phyloP scores from a whole-genome alignment of 2,113 vertebrate genomes.

The Stictonetta naevosa region DNA sequence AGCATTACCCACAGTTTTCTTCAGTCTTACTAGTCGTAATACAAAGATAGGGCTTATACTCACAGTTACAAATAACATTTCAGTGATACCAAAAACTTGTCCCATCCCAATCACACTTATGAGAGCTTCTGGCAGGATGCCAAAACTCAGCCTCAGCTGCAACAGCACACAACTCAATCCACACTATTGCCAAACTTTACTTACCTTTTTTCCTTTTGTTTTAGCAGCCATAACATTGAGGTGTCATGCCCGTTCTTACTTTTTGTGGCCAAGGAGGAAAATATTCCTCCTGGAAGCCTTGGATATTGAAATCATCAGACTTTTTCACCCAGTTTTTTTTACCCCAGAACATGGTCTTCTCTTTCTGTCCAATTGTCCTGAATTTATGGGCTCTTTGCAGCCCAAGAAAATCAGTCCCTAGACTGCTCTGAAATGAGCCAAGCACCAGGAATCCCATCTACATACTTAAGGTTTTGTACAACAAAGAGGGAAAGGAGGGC shows the following conservation, averaged over 20 bases:
- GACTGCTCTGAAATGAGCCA: constrained; percentile 16
- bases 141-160: neutral
- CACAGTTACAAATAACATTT: neutral
- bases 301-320: neutral
- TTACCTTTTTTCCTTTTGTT: neutral
- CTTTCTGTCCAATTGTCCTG: constrained; percentile 7
- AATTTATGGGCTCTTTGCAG: constrained; percentile 13
- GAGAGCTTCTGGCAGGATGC: neutral
- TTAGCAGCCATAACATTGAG: neutral
- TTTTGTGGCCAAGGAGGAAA: neutral
- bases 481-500: neutral
- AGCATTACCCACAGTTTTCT: neutral
- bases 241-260: neutral
- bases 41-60: neutral
- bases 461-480: constrained; percentile 33
- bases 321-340: neutral
- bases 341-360: constrained; percentile 2
- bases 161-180: neutral
- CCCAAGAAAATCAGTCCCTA: constrained; percentile 14
- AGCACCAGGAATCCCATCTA: constrained; percentile 28
- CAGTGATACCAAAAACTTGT: neutral
- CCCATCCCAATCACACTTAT: neutral
- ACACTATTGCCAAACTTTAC: neutral
- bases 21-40: neutral
- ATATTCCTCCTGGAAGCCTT: neutral